Evolutionary conservation across 2,888 invertebrate species (phyloP).

Genomic region (Ophraella communa): DNA sequence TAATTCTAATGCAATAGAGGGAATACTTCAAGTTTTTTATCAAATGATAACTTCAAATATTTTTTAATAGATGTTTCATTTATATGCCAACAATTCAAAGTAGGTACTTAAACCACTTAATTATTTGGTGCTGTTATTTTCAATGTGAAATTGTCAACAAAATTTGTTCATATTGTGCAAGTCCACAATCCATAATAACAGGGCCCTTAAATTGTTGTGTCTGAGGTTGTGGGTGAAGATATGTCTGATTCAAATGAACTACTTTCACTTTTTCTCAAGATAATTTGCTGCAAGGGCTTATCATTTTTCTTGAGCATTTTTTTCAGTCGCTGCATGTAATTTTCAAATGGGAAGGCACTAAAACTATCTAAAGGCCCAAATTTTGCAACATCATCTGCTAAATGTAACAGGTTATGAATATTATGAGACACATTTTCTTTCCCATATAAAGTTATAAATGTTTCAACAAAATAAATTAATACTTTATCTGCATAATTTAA

Average conservation of each 20-base stretch:
- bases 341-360: constrained; percentile 21
- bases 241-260: constrained; percentile 5
- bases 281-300: constrained; percentile 26
- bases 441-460: background rate
- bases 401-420: constrained; percentile 13
- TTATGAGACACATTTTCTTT: constrained; percentile 16
- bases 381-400: constrained; percentile 11
- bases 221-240: background rate
- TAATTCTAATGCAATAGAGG: constrained; percentile 9
- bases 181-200: constrained; percentile 2
- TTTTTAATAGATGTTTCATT: constrained; percentile 12
- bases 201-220: constrained; percentile 11
- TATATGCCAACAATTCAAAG: constrained; percentile 14
- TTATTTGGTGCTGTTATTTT: too few species aligned
- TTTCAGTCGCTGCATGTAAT: constrained; percentile 21
- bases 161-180: constrained; percentile 9
- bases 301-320: constrained; percentile 9
- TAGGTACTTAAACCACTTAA: too few species aligned
- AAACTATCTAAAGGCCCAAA: constrained; percentile 21
- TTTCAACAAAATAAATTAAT: constrained; percentile 7
- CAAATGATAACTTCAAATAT: constrained; percentile 5
- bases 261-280: constrained; percentile 10
- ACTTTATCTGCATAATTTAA: constrained; percentile 14
- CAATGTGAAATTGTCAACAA: too few species aligned
- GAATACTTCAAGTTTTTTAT: constrained; percentile 15